Evolutionary conservation across 2,888 invertebrate genomes (phyloP).

Genomic region (Sesamia inferens): DNA sequence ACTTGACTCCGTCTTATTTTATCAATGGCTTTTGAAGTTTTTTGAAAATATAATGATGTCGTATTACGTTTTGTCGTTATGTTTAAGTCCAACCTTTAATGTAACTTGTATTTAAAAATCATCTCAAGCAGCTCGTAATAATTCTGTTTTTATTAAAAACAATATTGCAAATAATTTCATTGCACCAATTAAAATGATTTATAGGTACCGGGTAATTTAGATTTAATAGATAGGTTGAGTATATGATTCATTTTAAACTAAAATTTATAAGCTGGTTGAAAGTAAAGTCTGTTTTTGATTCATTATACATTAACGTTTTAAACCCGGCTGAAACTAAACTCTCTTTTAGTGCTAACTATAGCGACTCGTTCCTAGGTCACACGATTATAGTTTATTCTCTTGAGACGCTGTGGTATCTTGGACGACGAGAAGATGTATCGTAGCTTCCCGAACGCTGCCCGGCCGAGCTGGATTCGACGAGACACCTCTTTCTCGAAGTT

Average conservation of each 20-base stretch:
- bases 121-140: not conserved
- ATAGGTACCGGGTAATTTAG: not conserved
- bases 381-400: no score
- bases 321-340: not conserved
- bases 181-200: no score
- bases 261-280: not conserved
- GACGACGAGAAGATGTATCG: no score
- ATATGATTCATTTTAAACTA: not conserved
- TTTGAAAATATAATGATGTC: no score
- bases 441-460: no score
- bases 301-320: not conserved
- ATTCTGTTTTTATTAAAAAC: not conserved
- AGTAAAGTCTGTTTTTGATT: not conserved
- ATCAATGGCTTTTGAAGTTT: constrained; percentile 27
- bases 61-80: no score
- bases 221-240: not conserved
- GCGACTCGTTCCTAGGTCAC: not conserved
- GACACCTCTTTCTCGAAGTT: no score
- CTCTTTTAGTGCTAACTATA: not conserved
- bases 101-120: not conserved
- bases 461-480: no score
- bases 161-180: no score
- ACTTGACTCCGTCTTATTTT: constrained; percentile 2
- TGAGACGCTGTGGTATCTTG: no score
- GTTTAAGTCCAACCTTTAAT: no score